These are phyloP conservation scores for Neuroterus valhalla DNA, from an alignment of 1,140 invertebrate species.

Conservation along the genomic window DNA sequence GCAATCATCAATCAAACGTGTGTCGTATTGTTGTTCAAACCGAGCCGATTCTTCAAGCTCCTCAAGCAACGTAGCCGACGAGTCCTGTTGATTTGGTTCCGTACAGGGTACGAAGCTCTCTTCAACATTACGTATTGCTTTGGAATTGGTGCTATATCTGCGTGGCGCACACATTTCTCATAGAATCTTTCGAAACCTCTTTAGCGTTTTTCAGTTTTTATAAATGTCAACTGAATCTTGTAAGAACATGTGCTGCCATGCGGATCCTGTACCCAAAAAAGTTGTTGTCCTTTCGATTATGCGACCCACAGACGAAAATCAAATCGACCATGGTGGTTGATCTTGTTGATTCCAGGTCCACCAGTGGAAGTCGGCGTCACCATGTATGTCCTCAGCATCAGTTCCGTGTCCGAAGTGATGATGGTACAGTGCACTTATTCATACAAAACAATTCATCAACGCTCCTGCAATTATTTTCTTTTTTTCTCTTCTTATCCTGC, in stretches of 20 bases:
- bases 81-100: constrained; percentile 75
- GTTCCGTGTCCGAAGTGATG: constrained; percentile 97
- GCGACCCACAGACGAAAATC: constrained; percentile 59
- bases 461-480: constrained; percentile 23
- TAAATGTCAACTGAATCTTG: background rate
- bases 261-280: constrained; percentile 7
- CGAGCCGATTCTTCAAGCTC: constrained; percentile 57
- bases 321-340: constrained; percentile 71
- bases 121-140: background rate
- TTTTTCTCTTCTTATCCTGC: constrained; percentile 11
- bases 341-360: constrained; percentile 88
- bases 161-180: background rate
- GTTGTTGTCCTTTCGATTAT: constrained; percentile 27
- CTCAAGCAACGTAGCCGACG: constrained; percentile 51
- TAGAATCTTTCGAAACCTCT: background rate
- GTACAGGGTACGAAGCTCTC: constrained; percentile 68
- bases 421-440: constrained; percentile 86
- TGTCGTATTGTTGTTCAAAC: constrained; percentile 40
- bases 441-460: constrained; percentile 55
- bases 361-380: constrained; percentile 97
- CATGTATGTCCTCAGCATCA: constrained; percentile 98
- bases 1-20: constrained; percentile 43
- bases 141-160: background rate
- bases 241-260: constrained; percentile 2
- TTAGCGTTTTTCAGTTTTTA: background rate